phyloP scores from a whole-genome alignment of 2,797 vertebrate species.

The Pyrocephalus nanus region DNA sequence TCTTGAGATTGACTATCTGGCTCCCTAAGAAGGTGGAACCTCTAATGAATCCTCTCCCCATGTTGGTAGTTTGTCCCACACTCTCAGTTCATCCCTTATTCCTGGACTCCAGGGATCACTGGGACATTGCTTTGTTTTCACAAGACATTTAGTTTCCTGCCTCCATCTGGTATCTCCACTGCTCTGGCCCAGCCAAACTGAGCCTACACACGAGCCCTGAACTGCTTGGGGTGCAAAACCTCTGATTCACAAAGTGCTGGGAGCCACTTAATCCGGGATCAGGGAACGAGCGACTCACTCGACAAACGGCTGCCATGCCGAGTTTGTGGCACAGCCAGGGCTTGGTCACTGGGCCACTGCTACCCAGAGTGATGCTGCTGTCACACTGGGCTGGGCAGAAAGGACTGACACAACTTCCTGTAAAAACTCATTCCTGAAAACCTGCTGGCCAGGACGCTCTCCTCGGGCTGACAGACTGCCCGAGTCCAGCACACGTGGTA shows the following conservation, averaged over 20 bases:
- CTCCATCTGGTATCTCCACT: rapidly evolving
- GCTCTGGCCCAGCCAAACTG: neutral
- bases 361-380: neutral
- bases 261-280: neutral
- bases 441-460: neutral
- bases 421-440: neutral
- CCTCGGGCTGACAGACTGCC: neutral
- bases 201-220: rapidly evolving
- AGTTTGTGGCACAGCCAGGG: neutral
- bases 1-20: neutral
- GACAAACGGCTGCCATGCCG: rapidly evolving
- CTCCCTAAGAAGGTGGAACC: neutral
- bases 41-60: neutral
- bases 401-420: neutral
- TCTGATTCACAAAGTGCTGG: neutral
- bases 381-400: neutral
- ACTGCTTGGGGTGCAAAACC: neutral
- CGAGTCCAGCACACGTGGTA: neutral
- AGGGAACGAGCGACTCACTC: neutral
- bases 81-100: neutral
- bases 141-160: neutral
- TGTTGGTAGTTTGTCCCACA: neutral
- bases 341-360: neutral
- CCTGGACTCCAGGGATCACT: neutral
- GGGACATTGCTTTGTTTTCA: neutral